Percentiles rank a stretch among this genome's conserved stretches.
Evolutionary conservation across 1,140 invertebrate species (phyloP).

Genomic region (Bradynema listronoti): DNA sequence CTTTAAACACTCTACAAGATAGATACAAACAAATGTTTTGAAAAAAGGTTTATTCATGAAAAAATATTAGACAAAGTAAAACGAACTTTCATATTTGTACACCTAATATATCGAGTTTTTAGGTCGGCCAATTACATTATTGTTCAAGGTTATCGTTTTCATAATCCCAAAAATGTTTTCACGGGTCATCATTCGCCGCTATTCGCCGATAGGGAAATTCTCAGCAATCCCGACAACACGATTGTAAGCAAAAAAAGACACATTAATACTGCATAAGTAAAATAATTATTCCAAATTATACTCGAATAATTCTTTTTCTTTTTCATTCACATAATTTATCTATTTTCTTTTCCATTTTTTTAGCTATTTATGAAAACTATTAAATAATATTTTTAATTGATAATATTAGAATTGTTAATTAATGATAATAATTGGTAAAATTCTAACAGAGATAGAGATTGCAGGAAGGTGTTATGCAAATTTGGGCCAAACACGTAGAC

Average conservation of each 20-base stretch:
- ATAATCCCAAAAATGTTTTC: constrained; percentile 4
- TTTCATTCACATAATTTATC: too few relatives aligned
- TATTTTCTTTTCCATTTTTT: too few relatives aligned
- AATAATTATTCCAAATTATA: neutral
- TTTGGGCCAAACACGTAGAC: neutral
- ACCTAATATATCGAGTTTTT: too few relatives aligned
- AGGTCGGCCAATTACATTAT: neutral
- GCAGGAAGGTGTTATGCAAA: neutral
- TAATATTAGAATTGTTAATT: neutral
- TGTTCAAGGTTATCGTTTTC: constrained; percentile 19
- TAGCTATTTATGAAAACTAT: too few relatives aligned
- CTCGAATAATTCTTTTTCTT: too few relatives aligned
- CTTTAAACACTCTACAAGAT: too few relatives aligned
- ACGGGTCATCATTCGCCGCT: constrained; percentile 29
- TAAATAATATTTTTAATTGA: neutral
- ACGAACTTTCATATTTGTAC: too few relatives aligned
- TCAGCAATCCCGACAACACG: constrained; percentile 18
- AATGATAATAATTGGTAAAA: neutral
- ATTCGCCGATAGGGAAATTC: constrained; percentile 8
- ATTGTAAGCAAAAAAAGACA: constrained; percentile 16
- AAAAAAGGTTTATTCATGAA: too few relatives aligned
- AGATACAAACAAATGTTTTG: too few relatives aligned
- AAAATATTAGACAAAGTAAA: too few relatives aligned
- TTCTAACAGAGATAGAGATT: too few relatives aligned
- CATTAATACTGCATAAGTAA: neutral